Evolutionary conservation across 2,797 vertebrate species (phyloP).

Genomic region (Naso thynnoides): DNA sequence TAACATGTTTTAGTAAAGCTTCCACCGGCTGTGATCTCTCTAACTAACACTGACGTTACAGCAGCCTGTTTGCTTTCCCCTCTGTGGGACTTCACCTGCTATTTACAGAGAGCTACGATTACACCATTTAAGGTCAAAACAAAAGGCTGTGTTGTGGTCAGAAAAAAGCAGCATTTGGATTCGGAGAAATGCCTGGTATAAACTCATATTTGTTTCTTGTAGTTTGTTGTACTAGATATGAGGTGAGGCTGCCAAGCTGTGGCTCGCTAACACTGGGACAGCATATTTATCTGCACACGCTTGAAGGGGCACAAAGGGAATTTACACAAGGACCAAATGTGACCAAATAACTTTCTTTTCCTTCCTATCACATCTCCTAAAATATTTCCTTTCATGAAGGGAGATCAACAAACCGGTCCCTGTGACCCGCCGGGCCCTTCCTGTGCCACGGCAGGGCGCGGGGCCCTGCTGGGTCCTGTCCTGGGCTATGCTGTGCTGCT

Average conservation of each 20-base stretch:
- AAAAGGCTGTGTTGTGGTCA: conserved; percentile 36
- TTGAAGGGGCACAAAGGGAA: conserved; percentile 30
- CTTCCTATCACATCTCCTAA: conserved; percentile 35
- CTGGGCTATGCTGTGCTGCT: conserved; percentile 91
- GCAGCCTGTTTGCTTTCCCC: conserved; percentile 31
- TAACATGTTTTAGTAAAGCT: conserved; percentile 33
- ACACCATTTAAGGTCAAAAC: conserved; percentile 71
- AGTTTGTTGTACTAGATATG: conserved; percentile 27
- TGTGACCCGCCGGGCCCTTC: conserved; percentile 51
- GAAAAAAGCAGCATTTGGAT: conserved; percentile 74
- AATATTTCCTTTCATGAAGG: conserved; percentile 64
- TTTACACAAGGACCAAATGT: conserved; percentile 26
- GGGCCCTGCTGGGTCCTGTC: neutral
- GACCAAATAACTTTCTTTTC: conserved; percentile 36
- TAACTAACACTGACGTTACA: conserved; percentile 52
- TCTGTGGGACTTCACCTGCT: conserved; percentile 53
- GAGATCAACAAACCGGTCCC: conserved; percentile 57
- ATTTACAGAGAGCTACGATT: conserved; percentile 53
- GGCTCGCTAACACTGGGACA: conserved; percentile 54
- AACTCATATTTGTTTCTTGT: conserved; percentile 48
- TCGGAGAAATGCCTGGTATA: conserved; percentile 69
- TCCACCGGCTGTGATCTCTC: conserved; percentile 33
- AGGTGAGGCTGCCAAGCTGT: conserved; percentile 37
- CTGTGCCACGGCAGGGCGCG: conserved; percentile 20
- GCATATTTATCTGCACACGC: conserved; percentile 71